phyloP scores from a whole-genome alignment of 1,140 invertebrate genomes.

The Phymorhynchus buccinoides region DNA sequence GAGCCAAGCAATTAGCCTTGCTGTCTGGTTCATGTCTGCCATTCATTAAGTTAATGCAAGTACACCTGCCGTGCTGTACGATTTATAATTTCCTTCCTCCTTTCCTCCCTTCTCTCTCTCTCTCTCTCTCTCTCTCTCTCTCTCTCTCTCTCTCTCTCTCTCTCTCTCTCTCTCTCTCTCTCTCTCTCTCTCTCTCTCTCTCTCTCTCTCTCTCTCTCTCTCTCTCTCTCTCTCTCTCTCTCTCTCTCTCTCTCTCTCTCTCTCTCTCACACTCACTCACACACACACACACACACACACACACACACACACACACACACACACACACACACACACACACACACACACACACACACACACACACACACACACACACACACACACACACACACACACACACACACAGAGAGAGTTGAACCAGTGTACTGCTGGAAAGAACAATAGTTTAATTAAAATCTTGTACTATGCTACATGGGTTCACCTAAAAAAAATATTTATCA shows the following conservation, averaged over 20 bases:
- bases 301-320: slow-evolving; percentile 3
- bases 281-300: slow-evolving; percentile 19
- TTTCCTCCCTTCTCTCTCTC: background rate
- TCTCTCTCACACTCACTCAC: background rate
- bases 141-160: background rate
- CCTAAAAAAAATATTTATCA: too few species aligned
- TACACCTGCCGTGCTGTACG: too few species aligned
- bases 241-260: slow-evolving; percentile 5
- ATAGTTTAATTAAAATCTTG: too few species aligned
- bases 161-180: background rate
- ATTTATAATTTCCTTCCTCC: too few species aligned
- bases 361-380: background rate
- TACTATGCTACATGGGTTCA: too few species aligned
- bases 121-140: background rate
- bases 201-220: slow-evolving; percentile 26
- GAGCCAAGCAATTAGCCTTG: too few species aligned
- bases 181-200: slow-evolving; percentile 21
- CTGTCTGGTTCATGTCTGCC: too few species aligned
- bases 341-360: slow-evolving; percentile 15
- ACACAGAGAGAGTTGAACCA: background rate
- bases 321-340: background rate
- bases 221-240: slow-evolving; percentile 7
- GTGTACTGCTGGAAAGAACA: too few species aligned
- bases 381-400: background rate
- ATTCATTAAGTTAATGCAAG: too few species aligned